These are phyloP conservation scores for Verasper variegatus DNA, from an alignment of 2,113 vertebrate species.

Conservation along the genomic window DNA sequence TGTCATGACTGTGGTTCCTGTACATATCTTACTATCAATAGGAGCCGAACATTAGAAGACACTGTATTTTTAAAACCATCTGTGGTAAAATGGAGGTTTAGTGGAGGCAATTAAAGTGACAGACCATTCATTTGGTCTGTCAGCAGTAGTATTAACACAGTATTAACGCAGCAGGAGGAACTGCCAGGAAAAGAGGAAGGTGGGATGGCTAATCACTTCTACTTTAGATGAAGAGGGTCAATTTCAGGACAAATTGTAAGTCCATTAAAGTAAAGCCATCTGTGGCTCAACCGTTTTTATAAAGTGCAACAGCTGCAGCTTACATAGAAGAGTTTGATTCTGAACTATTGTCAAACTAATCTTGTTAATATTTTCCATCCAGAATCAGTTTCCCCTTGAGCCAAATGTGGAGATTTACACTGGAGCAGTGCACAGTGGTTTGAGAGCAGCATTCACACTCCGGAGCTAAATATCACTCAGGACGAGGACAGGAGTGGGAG, in stretches of 20 bases:
- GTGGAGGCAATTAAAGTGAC: not conserved
- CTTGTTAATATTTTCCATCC: too few species aligned
- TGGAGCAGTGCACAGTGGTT: not conserved
- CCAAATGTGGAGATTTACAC: slow-evolving; percentile 12
- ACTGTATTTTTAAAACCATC: slow-evolving; percentile 1
- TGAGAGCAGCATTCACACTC: slow-evolving; percentile 47
- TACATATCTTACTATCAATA: too few species aligned
- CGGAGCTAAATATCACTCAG: slow-evolving; percentile 44
- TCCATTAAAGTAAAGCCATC: not conserved
- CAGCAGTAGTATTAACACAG: not conserved
- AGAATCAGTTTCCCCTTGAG: not conserved
- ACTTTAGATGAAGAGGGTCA: not conserved
- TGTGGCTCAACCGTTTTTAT: not conserved
- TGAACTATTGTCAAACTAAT: not conserved
- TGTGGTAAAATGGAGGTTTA: not conserved
- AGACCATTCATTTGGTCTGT: slow-evolving; percentile 21
- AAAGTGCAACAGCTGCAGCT: not conserved
- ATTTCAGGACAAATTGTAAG: slow-evolving; percentile 7
- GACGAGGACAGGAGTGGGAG: slow-evolving; percentile 37
- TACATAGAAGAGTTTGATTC: not conserved
- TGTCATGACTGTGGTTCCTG: too few species aligned
- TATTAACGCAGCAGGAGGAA: slow-evolving; percentile 36
- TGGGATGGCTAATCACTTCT: not conserved
- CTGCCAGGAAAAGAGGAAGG: not conserved
- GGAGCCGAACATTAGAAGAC: not conserved